phyloP scores from a whole-genome alignment of 1,140 invertebrate genomes.

The Penaeus vannamei region DNA sequence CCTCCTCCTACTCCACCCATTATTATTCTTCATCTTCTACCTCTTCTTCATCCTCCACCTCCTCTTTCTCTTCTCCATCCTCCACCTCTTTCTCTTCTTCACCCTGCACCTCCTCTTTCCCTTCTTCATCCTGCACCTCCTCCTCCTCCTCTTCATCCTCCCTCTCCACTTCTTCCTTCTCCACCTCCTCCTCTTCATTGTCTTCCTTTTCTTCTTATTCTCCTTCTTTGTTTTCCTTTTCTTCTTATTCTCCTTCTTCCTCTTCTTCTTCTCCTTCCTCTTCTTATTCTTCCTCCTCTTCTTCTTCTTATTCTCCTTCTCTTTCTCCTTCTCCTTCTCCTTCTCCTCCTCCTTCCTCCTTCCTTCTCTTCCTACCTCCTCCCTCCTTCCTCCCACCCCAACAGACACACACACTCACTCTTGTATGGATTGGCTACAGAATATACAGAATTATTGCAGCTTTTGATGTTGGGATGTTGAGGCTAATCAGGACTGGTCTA shows the following conservation, averaged over 20 bases:
- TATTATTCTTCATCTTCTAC: background rate
- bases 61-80: background rate
- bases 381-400: background rate
- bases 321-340: background rate
- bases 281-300: constrained; percentile 4
- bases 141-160: background rate
- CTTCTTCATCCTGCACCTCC: background rate
- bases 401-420: no score
- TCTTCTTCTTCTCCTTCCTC: constrained; percentile 16
- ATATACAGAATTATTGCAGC: no score
- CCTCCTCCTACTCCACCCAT: background rate
- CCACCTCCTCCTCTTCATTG: background rate
- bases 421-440: no score
- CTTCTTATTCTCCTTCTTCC: background rate
- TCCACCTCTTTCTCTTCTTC: constrained; percentile 3
- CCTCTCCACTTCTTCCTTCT: background rate
- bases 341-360: background rate
- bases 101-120: background rate
- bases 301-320: background rate
- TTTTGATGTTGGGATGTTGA: no score
- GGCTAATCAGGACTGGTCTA: no score
- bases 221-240: constrained; percentile 19
- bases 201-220: constrained; percentile 6
- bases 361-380: background rate
- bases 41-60: background rate